These are phyloP conservation scores for Corythoichthys haematopterus DNA, from an alignment of 2,113 vertebrate genomes.

Conservation along the genomic window DNA sequence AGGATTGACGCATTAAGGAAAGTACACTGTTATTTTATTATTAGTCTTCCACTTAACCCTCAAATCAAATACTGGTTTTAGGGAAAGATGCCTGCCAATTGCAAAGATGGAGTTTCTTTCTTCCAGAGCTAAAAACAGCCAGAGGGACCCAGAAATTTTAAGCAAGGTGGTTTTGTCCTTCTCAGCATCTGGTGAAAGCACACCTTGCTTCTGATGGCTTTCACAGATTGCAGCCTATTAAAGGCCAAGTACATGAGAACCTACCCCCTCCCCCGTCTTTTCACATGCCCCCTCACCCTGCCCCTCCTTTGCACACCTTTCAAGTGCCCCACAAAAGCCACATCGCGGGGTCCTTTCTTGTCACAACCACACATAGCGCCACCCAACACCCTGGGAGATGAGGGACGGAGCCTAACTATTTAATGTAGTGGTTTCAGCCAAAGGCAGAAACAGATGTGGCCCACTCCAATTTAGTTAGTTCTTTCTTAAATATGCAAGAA, in stretches of 20 bases:
- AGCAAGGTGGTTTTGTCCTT: slow-evolving; percentile 19
- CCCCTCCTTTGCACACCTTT: slow-evolving; percentile 20
- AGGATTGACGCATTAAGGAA: slow-evolving; percentile 49
- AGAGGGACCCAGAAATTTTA: slow-evolving; percentile 43
- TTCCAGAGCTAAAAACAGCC: slow-evolving; percentile 32
- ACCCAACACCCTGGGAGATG: slow-evolving; percentile 25
- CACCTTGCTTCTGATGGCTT: slow-evolving; percentile 61
- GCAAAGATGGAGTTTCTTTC: slow-evolving; percentile 30
- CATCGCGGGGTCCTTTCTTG: slow-evolving; percentile 30
- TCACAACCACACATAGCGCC: slow-evolving; percentile 19
- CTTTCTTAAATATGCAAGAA: slow-evolving; percentile 34
- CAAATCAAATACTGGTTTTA: slow-evolving; percentile 28
- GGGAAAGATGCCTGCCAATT: slow-evolving; percentile 19
- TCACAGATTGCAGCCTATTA: slow-evolving; percentile 54
- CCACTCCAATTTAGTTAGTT: slow-evolving; percentile 63
- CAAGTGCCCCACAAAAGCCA: slow-evolving; percentile 26
- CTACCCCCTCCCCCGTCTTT: slow-evolving; percentile 3
- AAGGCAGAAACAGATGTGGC: slow-evolving; percentile 69
- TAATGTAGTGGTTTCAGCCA: slow-evolving; percentile 64
- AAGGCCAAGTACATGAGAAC: slow-evolving; percentile 40
- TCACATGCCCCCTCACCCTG: background rate
- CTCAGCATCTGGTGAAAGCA: slow-evolving; percentile 41
- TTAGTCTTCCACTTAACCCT: slow-evolving; percentile 42
- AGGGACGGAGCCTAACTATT: slow-evolving; percentile 52
- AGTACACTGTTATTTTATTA: slow-evolving; percentile 45